A percentile compares a stretch with the other conserved stretches of the same genome.
These are phyloP conservation scores for Drosophila watanabei DNA, from an alignment of 1,140 invertebrate genomes.

Conservation along the genomic window DNA sequence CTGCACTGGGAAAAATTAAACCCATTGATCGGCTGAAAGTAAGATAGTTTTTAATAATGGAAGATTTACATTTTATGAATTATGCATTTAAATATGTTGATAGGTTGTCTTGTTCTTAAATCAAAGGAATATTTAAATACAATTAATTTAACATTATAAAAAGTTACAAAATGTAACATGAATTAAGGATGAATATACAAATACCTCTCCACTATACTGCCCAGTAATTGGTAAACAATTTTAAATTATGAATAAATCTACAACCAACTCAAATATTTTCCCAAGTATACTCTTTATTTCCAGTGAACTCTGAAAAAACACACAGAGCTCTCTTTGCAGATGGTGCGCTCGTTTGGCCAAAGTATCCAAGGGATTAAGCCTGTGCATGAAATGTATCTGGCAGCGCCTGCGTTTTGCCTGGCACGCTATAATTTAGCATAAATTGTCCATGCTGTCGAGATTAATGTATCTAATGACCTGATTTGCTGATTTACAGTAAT, in stretches of 20 bases:
- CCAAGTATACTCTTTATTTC: background rate
- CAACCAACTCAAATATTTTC: too few relatives aligned
- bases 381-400: slow-evolving; percentile 50
- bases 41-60: background rate
- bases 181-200: too few relatives aligned
- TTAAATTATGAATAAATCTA: background rate
- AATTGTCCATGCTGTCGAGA: slow-evolving; percentile 81
- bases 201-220: too few relatives aligned
- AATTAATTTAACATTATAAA: too few relatives aligned
- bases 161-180: too few relatives aligned
- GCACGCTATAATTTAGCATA: slow-evolving; percentile 81
- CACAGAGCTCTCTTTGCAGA: slow-evolving; percentile 29
- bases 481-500: slow-evolving; percentile 84
- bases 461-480: slow-evolving; percentile 84
- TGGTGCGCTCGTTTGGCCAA: slow-evolving; percentile 48
- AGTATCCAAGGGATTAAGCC: slow-evolving; percentile 67
- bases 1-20: slow-evolving; percentile 17
- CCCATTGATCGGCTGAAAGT: background rate
- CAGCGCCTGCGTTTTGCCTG: slow-evolving; percentile 53
- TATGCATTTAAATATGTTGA: too few relatives aligned
- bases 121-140: too few relatives aligned
- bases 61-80: too few relatives aligned
- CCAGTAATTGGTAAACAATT: too few relatives aligned
- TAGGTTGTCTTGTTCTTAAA: too few relatives aligned
- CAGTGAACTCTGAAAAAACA: slow-evolving; percentile 15